phyloP scores from a whole-genome alignment of 2,113 vertebrate species.

The Pithys albifrons region DNA sequence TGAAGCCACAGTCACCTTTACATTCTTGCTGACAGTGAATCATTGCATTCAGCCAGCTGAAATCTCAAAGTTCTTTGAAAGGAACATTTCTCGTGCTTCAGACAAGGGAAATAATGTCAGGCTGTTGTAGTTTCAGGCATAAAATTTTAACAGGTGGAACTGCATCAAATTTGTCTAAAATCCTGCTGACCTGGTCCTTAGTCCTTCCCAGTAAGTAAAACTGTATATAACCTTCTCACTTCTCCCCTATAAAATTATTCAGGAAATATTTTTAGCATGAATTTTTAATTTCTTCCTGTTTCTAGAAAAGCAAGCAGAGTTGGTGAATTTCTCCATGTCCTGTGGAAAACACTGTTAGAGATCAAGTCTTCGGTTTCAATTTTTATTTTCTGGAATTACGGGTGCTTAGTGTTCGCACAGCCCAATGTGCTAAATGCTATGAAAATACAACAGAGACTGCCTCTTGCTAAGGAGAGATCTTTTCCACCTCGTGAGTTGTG shows the following conservation, averaged over 20 bases:
- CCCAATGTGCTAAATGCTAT: background rate
- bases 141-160: background rate
- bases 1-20: slow-evolving; percentile 3
- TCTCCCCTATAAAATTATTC: background rate
- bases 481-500: background rate
- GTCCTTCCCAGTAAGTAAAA: background rate
- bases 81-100: background rate
- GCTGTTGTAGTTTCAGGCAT: background rate
- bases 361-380: background rate
- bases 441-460: background rate
- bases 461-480: background rate
- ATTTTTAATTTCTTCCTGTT: slow-evolving; percentile 27
- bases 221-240: background rate
- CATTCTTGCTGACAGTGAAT: slow-evolving; percentile 27
- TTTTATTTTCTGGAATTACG: background rate
- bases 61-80: slow-evolving; percentile 8
- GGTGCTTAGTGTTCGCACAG: background rate
- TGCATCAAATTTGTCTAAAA: background rate
- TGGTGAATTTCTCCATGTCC: slow-evolving; percentile 9
- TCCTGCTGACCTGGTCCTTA: background rate
- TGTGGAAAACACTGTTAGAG: slow-evolving; percentile 20
- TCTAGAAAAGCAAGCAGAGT: background rate
- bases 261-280: background rate
- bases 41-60: background rate
- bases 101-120: background rate